phyloP scores from a whole-genome alignment of 2,888 invertebrate species.

The Drosophila falleni region DNA sequence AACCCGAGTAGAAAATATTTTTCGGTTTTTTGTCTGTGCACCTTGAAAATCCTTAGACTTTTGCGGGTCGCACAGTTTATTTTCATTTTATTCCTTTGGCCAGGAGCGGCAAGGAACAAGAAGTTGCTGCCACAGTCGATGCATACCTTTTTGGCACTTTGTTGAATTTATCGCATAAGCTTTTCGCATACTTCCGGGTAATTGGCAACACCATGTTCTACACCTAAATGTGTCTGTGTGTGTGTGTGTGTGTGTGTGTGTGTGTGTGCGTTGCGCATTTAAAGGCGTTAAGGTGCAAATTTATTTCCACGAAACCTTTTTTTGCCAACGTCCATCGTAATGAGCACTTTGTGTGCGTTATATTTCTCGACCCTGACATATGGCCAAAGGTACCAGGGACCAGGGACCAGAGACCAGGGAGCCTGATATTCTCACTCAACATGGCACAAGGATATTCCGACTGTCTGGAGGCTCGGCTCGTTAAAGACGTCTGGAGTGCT shows the following conservation, averaged over 20 bases:
- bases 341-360: constrained; percentile 81
- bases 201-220: constrained; percentile 80
- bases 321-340: constrained; percentile 66
- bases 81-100: constrained; percentile 46
- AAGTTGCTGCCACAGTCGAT: constrained; percentile 41
- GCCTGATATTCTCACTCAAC: neutral
- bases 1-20: constrained; percentile 38
- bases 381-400: constrained; percentile 44
- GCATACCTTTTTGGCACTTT: constrained; percentile 82
- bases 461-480: constrained; percentile 44
- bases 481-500: constrained; percentile 68
- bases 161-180: constrained; percentile 82
- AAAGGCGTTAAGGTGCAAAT: constrained; percentile 84
- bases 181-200: constrained; percentile 82
- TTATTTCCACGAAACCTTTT: constrained; percentile 81
- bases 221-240: constrained; percentile 26
- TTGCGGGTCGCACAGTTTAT: constrained; percentile 58
- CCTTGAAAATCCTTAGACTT: constrained; percentile 71
- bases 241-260: constrained; percentile 10
- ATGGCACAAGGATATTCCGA: constrained; percentile 4
- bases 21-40: constrained; percentile 58
- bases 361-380: constrained; percentile 80
- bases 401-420: neutral
- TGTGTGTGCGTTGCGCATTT: constrained; percentile 68
- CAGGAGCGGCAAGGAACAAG: constrained; percentile 13